A percentile compares a stretch with the other conserved stretches of the same genome.
phyloP scores from a whole-genome alignment of 2,888 invertebrate species.

The Dusona sp. region DNA sequence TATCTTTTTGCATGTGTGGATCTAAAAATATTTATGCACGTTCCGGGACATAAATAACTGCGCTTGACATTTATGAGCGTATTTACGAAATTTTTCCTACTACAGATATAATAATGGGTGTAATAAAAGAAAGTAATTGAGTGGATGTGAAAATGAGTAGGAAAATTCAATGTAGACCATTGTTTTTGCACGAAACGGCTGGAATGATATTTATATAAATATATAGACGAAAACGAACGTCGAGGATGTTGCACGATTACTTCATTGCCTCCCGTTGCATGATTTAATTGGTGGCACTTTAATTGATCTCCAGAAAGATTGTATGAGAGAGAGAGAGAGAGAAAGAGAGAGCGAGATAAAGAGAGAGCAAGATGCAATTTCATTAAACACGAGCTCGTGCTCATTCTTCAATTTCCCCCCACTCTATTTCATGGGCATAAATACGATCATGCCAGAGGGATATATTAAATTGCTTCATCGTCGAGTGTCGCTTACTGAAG shows the following conservation, averaged over 20 bases:
- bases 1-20: background rate
- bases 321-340: constrained; percentile 9
- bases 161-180: background rate
- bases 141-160: background rate
- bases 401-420: constrained; percentile 29
- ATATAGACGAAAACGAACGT: background rate
- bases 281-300: constrained; percentile 63
- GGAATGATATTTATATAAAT: constrained; percentile 4
- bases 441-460: constrained; percentile 52
- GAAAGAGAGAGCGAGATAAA: background rate
- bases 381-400: constrained; percentile 60
- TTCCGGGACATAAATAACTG: background rate
- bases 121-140: background rate
- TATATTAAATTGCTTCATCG: constrained; percentile 69
- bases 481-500: constrained; percentile 49
- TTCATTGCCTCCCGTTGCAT: constrained; percentile 49
- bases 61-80: background rate
- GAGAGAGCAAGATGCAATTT: constrained; percentile 53
- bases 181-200: background rate
- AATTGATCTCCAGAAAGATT: constrained; percentile 52
- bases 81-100: background rate
- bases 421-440: constrained; percentile 35
- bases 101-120: background rate
- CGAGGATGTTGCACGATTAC: constrained; percentile 42
- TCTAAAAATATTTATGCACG: background rate